A percentile compares a stretch with the other conserved stretches of the same genome.
Evolutionary conservation across 2,888 invertebrate species (phyloP).

Genomic region (Hydraecia micacea): DNA sequence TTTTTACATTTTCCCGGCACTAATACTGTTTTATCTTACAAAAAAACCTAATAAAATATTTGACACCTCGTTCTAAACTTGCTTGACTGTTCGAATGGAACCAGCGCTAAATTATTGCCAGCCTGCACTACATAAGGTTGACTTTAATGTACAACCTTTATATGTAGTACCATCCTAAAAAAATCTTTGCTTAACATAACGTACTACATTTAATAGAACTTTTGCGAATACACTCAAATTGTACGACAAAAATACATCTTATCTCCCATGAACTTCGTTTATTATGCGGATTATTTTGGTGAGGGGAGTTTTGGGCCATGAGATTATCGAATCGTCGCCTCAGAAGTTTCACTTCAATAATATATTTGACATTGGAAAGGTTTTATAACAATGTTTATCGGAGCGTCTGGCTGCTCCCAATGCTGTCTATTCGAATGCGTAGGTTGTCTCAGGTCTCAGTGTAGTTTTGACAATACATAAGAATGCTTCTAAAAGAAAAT

Average conservation of each 20-base stretch:
- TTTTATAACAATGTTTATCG: neutral
- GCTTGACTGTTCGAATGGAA: too few relatives aligned
- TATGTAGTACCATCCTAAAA: neutral
- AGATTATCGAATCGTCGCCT: neutral
- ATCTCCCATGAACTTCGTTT: neutral
- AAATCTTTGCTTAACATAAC: neutral
- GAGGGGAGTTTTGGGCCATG: neutral
- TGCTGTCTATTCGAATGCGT: neutral
- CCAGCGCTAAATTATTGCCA: neutral
- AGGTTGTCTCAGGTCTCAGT: neutral
- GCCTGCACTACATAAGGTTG: neutral
- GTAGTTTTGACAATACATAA: neutral
- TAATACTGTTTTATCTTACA: too few relatives aligned
- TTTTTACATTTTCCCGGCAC: too few relatives aligned
- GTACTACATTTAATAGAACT: neutral
- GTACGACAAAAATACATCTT: neutral
- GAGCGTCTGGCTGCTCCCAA: neutral
- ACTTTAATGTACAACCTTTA: neutral
- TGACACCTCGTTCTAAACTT: too few relatives aligned
- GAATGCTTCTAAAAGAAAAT: neutral
- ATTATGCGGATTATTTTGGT: neutral
- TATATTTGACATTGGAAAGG: slow-evolving; percentile 4
- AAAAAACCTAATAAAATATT: too few relatives aligned
- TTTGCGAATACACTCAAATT: neutral
- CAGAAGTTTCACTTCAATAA: neutral